Percentiles rank a stretch among this genome's conserved stretches.
These are phyloP conservation scores for Cynaeus angustus DNA, from an alignment of 2,888 invertebrate species.

Conservation along the genomic window DNA sequence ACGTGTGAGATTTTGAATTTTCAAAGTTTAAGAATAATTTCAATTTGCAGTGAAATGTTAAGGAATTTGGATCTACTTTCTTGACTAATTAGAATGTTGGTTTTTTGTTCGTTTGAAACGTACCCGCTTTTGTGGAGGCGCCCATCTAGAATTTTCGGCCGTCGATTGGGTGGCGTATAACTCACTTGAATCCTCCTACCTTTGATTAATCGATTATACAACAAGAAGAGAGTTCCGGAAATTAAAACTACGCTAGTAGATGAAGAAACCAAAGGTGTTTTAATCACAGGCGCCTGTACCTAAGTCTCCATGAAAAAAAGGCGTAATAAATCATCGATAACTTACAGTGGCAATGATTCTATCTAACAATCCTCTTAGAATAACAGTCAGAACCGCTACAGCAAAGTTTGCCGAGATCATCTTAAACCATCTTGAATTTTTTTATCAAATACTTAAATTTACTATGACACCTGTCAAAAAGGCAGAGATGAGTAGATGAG, in stretches of 20 bases:
- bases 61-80: too few species aligned
- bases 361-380: conserved; percentile 15
- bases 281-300: conserved; percentile 6
- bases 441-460: conserved; percentile 26
- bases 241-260: conserved; percentile 18
- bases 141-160: background rate
- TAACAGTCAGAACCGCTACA: conserved; percentile 24
- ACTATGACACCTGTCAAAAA: conserved; percentile 20
- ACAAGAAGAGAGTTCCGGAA: conserved; percentile 18
- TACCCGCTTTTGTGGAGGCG: too few species aligned
- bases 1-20: too few species aligned
- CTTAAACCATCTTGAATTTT: background rate
- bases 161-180: background rate
- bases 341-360: conserved; percentile 14
- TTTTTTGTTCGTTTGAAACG: too few species aligned
- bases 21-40: too few species aligned
- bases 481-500: conserved; percentile 12
- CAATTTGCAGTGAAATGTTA: too few species aligned
- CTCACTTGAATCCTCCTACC: conserved; percentile 12
- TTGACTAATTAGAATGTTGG: too few species aligned
- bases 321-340: too few species aligned
- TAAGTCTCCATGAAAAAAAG: too few species aligned
- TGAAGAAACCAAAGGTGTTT: background rate
- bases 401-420: conserved; percentile 33
- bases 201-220: conserved; percentile 16